These are phyloP conservation scores for Nezara viridula DNA, from an alignment of 2,888 invertebrate species.

Conservation along the genomic window DNA sequence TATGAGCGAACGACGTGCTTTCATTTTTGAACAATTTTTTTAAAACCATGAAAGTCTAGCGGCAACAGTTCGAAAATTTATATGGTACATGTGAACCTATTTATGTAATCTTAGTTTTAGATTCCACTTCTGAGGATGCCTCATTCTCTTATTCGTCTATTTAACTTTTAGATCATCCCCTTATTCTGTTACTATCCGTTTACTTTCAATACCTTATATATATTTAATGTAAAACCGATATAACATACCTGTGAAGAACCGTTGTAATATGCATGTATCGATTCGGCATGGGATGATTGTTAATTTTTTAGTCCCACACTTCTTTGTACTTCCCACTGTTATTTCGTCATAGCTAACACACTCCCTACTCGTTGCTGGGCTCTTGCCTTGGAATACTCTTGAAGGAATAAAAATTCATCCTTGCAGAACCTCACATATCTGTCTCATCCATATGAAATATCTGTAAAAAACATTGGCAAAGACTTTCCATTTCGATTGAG, in stretches of 20 bases:
- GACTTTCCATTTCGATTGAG: too few species aligned
- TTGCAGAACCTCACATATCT: not conserved
- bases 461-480: too few species aligned
- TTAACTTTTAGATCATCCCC: not conserved
- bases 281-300: not conserved
- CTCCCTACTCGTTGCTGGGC: not conserved
- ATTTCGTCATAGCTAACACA: conserved; percentile 9
- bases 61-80: too few species aligned
- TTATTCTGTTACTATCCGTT: not conserved
- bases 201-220: not conserved
- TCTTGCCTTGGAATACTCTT: not conserved
- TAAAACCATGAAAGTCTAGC: too few species aligned
- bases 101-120: not conserved
- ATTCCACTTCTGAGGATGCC: not conserved
- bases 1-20: too few species aligned
- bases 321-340: conserved; percentile 33
- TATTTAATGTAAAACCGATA: not conserved
- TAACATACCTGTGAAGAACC: not conserved
- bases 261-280: conserved; percentile 7
- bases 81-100: too few species aligned
- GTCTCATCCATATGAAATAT: not conserved
- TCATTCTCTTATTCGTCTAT: not conserved
- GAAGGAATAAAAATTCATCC: not conserved
- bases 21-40: too few species aligned
- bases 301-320: conserved; percentile 27